Evolutionary conservation across 2,113 vertebrate species (phyloP), one percentile per base, ranked within the genome.

Genomic region (Serilophus lunatus): DNA sequence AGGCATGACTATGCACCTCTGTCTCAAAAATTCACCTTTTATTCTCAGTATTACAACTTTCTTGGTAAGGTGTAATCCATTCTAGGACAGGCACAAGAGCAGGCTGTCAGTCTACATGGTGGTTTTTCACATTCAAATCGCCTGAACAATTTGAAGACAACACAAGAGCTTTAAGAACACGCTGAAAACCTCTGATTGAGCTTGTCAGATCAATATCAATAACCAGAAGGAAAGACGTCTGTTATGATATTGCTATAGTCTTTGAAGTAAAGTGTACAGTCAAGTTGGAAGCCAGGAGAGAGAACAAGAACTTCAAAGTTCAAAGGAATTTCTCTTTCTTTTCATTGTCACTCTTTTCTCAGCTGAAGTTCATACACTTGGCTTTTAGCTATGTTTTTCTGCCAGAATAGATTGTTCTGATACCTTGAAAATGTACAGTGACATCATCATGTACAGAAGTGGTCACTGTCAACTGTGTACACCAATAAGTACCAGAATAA

Each of bases 191-290:
- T 92, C 60, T 92, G n/a, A 69, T 28, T 40, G 50, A 94, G 68
- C 42, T 92, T 83, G 71, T 92, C 76, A 94, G 88, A 90, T 90
- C 93, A 92, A 45, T 95, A 90, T 93, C 90, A 86, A 88, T 90
- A 96, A 81, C 44, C 71, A 93, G 64, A 76, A 92, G 76, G 82
- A 95, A 90, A 86, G 38, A 75, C 53, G 88, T 88, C 88, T 90
- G 68, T 79, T 90, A 86, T 70, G 92, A 78, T 90, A 88, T 45
- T 83, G 61, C 83, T 88, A 54, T 74, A 83, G 76, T 53, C 82
- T 95, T 94, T 94, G 92, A 95, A 88, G 54, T 26, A 76, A 83
- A 93, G 53, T 64, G 74, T 87, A 68, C 60, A 91, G 78, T 35
- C 42, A 88, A 90, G 82, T 68, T 88, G 91, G 95, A 94, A 93